A percentile compares a stretch with the other conserved stretches of the same genome.
phyloP scores from a whole-genome alignment of 1,140 invertebrate genomes.

The Charaxes varanes region DNA sequence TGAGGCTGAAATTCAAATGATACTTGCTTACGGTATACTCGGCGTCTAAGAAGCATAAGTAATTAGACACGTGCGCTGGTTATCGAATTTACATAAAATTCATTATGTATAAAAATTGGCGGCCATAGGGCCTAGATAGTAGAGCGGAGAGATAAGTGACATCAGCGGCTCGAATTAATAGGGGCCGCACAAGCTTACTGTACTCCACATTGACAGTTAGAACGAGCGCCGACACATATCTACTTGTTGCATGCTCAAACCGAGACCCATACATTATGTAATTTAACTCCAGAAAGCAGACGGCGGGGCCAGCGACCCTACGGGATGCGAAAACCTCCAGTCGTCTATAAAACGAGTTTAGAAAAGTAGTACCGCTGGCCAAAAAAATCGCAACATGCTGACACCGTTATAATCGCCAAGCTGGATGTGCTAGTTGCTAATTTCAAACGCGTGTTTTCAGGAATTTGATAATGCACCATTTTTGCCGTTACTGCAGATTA shows the following conservation, averaged over 20 bases:
- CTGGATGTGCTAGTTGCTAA: slow-evolving; percentile 72
- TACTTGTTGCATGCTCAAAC: slow-evolving; percentile 73
- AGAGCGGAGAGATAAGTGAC: slow-evolving; percentile 70
- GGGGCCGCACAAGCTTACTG: slow-evolving; percentile 72
- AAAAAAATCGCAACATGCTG: slow-evolving; percentile 75
- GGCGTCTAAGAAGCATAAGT: slow-evolving; percentile 24
- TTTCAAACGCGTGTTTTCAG: slow-evolving; percentile 58
- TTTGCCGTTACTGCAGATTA: slow-evolving; percentile 59
- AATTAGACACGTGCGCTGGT: slow-evolving; percentile 58
- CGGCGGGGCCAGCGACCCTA: slow-evolving; percentile 69
- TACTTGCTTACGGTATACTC: slow-evolving; percentile 19
- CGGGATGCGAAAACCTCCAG: slow-evolving; percentile 72
- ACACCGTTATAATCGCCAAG: slow-evolving; percentile 75
- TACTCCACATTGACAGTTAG: slow-evolving; percentile 74
- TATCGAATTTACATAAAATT: slow-evolving; percentile 62
- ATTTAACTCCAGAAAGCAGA: slow-evolving; percentile 70
- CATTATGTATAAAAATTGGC: slow-evolving; percentile 67
- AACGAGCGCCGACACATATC: slow-evolving; percentile 73
- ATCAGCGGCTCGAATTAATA: slow-evolving; percentile 73
- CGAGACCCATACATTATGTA: slow-evolving; percentile 74
- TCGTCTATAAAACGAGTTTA: slow-evolving; percentile 74
- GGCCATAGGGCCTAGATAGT: slow-evolving; percentile 71
- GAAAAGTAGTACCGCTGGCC: slow-evolving; percentile 74
- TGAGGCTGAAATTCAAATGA: slow-evolving; percentile 16
- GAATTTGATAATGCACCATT: slow-evolving; percentile 64